Percentiles rank a stretch among this genome's conserved stretches.
These are phyloP conservation scores for Drosophila buzzatii DNA, from an alignment of 2,888 invertebrate species.

Conservation along the genomic window DNA sequence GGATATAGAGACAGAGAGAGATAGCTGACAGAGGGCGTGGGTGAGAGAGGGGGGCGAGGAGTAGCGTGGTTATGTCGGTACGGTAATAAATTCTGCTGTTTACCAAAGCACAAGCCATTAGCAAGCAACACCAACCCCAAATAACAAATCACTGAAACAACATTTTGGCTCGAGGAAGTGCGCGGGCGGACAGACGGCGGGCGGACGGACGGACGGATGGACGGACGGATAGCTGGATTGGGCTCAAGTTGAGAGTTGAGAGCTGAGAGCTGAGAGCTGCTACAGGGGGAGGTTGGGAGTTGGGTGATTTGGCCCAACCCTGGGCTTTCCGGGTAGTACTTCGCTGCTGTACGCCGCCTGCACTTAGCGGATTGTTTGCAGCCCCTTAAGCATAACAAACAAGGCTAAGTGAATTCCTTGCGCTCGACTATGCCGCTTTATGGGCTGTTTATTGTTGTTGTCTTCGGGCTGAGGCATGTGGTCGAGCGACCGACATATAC, in stretches of 20 bases:
- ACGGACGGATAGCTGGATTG: background rate
- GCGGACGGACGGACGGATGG: no score
- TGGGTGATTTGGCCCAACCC: background rate
- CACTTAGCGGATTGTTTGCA: constrained; percentile 85
- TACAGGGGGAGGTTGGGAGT: background rate
- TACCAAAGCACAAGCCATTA: constrained; percentile 83
- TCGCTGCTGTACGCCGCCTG: constrained; percentile 52
- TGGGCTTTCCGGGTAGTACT: constrained; percentile 38
- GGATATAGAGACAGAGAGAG: background rate
- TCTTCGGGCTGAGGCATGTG: constrained; percentile 46
- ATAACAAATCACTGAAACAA: constrained; percentile 82
- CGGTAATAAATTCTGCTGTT: constrained; percentile 80
- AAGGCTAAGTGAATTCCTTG: constrained; percentile 83
- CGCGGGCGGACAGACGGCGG: no score
- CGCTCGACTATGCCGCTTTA: constrained; percentile 80
- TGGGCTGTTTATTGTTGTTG: constrained; percentile 81
- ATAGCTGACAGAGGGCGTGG: no score
- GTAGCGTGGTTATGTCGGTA: constrained; percentile 11
- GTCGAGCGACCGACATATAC: constrained; percentile 45
- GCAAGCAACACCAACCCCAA: constrained; percentile 82
- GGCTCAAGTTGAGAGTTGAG: background rate
- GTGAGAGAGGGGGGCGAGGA: background rate
- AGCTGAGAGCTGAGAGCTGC: background rate
- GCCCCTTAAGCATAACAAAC: constrained; percentile 85
- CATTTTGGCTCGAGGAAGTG: constrained; percentile 48